Evolutionary conservation across 2,113 vertebrate genomes (phyloP), one percentile per base, ranked within the genome.

Genomic region (Chaetorhynchus papuensis): DNA sequence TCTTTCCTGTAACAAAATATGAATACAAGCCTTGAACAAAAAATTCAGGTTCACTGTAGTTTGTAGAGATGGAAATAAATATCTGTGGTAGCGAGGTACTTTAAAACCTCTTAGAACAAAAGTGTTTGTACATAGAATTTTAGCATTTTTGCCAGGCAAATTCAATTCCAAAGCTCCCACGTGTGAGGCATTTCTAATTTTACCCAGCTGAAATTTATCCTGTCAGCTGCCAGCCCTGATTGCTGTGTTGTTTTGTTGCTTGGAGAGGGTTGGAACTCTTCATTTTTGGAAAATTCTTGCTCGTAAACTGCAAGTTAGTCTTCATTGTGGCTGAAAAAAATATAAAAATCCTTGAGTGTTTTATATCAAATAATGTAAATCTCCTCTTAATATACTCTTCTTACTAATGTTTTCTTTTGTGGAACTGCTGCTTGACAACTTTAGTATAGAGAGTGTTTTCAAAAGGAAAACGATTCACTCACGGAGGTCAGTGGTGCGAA

Each of bases 141-240:
- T 28, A 79, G 22, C 22, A 23, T 87, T 93, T 94, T 83, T 90
- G 52, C 45, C 63, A 66, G 69, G 22, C 57, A 90, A 89, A 77
- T 75, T 81, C 22, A 83, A 70, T 90, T 94, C 71, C 75, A 74
- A 56, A 65, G 27, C 16, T 87, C 50, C 88, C 75, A 92, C 79
- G 77, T 89, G 37, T 71, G 65, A 96, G 39, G 66, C 79, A 57
- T 93, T 97, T 93, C 76, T 94, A 88, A 97, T 95, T 94, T 90
- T 92, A 76, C 37, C 27, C 96, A 94, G 82, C 69, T 90, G 69
- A 94, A 92, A 68, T 50, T 61, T 76, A 56, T 54, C 57, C 21
- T 85, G 53, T 39, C 30, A 79, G 50, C 61, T 95, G 47, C 83
- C 69, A 93, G 31, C 56, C 57, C 44, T 14, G 30, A 65, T 15